Evolutionary conservation across 2,888 invertebrate species (phyloP), one percentile per base, ranked within the genome.

Genomic region (Tryphoninae sp.): DNA sequence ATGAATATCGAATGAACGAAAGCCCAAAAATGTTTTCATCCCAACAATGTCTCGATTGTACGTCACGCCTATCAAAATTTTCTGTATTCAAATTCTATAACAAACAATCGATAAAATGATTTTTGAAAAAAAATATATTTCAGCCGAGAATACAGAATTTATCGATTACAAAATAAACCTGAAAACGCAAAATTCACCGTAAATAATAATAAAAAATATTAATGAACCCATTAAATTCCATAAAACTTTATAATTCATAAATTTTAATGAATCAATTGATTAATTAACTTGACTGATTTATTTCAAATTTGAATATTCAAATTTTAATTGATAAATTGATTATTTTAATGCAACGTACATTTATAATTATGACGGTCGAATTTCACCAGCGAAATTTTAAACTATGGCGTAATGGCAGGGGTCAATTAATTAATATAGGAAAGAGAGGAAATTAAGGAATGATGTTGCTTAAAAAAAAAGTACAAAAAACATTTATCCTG

Each of bases 1-100:
- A 73, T 73, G 22, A 61, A 78, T 73, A 78, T 1, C 40, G 9
- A 73, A 53, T 42, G 7, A 11, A 64, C 19, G 11, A n/a, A 53
- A 53, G n/a, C 13, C 13, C 9, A 8, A 55, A 22, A 8, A 22
- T 45, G 19, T 49, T 67, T 51, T 67, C 26, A 26, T 51, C 13
- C n/a, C 49, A 51, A 26, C 45, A 13, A 22, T 26, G 26, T 26
- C 26, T 26, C 19, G 19, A 19, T 19, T 1, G 19, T 19, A 1
- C 19, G 19, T 19, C 19, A 19, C 19, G 19, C 19, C 19, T 19
- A 19, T 19, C 3, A 26, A 64, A 19, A 40, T 42, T 40, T 45
- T 6, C 33, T 33, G 33, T 19, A 19, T 45, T 45, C 0, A 2
- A 4, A 2, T n/a, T 13, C 2, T 51, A n/a, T 51, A 51, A 51